phyloP scores from a whole-genome alignment of 2,113 vertebrate species.

The Urocitellus parryii region DNA sequence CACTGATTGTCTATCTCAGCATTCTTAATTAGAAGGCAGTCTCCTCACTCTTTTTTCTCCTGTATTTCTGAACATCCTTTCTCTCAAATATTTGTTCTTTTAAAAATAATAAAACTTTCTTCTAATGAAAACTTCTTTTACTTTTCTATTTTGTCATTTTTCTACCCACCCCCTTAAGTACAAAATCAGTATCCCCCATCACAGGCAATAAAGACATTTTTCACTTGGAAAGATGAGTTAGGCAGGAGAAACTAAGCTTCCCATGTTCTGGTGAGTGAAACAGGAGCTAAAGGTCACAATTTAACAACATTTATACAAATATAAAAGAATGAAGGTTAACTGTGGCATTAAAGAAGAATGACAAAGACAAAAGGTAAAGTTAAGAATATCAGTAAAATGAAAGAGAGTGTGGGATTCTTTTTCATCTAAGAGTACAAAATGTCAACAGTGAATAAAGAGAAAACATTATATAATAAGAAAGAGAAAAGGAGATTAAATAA shows the following conservation, averaged over 20 bases:
- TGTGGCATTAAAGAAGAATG: conserved; percentile 9
- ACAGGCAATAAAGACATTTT: neutral
- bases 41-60: neutral
- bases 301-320: neutral
- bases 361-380: neutral
- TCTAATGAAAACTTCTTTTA: neutral
- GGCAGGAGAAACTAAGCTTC: neutral
- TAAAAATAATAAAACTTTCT: neutral
- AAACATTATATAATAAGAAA: neutral
- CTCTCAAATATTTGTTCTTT: neutral
- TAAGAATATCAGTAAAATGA: neutral
- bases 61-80: neutral
- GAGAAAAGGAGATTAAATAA: neutral
- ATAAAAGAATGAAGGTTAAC: neutral
- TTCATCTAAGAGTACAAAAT: neutral
- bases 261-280: neutral
- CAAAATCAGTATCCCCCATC: neutral
- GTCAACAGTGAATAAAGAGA: neutral
- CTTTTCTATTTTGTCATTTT: neutral
- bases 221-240: neutral
- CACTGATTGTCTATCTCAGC: neutral
- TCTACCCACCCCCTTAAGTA: neutral
- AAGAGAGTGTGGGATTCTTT: neutral
- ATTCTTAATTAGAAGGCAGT: neutral
- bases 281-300: neutral